These are phyloP conservation scores for Drosophila antonietae DNA, from an alignment of 2,888 invertebrate species.

Conservation along the genomic window DNA sequence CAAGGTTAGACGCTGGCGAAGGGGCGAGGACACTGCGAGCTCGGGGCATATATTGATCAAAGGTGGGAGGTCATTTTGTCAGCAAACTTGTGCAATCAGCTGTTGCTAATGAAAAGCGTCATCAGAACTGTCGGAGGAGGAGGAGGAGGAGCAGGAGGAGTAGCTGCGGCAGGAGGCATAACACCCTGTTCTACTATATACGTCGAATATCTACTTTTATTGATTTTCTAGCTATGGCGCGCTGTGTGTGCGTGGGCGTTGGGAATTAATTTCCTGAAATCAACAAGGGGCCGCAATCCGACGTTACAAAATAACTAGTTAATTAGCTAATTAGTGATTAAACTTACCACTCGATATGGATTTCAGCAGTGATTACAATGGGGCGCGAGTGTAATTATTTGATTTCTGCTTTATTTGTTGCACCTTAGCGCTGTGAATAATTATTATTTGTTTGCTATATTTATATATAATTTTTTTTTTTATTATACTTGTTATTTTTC, in stretches of 20 bases:
- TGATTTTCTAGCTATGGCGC: slow-evolving; percentile 47
- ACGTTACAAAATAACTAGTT: slow-evolving; percentile 13
- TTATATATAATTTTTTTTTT: slow-evolving; percentile 20
- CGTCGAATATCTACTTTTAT: slow-evolving; percentile 45
- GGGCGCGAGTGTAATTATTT: slow-evolving; percentile 19
- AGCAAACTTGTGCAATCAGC: slow-evolving; percentile 74
- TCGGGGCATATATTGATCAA: slow-evolving; percentile 21
- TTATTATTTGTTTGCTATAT: not conserved
- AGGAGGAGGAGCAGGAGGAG: not conserved
- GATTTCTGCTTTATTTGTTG: slow-evolving; percentile 27
- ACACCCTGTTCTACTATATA: not conserved
- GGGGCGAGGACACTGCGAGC: slow-evolving; percentile 3
- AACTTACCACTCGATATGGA: slow-evolving; percentile 45
- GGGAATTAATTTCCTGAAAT: slow-evolving; percentile 32
- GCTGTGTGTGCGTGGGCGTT: slow-evolving; percentile 1
- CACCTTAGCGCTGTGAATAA: slow-evolving; percentile 28
- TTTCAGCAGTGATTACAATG: slow-evolving; percentile 22
- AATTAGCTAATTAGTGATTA: slow-evolving; percentile 53
- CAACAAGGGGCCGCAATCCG: slow-evolving; percentile 14
- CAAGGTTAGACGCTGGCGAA: slow-evolving; percentile 61
- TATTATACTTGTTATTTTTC: slow-evolving; percentile 22
- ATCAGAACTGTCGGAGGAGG: slow-evolving; percentile 12
- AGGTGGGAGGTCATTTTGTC: slow-evolving; percentile 49
- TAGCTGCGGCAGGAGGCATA: not conserved
- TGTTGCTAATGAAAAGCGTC: slow-evolving; percentile 76